Conservation (phyloP, 2,113 vertebrate species). For the Barbus barbus region DNA sequence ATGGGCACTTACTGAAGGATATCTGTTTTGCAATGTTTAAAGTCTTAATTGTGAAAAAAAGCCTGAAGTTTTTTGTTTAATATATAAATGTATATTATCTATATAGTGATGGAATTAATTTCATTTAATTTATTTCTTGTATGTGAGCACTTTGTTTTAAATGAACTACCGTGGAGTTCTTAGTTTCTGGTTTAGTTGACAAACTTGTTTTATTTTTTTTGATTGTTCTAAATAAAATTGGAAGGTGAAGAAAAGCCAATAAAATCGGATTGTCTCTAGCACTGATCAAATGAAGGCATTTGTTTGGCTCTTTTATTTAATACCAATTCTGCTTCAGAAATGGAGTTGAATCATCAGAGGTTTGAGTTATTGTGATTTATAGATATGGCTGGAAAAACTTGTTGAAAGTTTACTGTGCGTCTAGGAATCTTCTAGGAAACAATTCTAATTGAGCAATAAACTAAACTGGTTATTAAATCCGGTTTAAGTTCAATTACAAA, state of each 20-base stretch:
- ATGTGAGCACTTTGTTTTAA: slow-evolving; percentile 74
- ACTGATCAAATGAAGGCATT: background rate
- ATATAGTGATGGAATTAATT: slow-evolving; percentile 68
- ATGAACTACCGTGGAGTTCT: slow-evolving; percentile 67
- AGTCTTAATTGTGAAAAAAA: slow-evolving; percentile 57
- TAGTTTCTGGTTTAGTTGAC: slow-evolving; percentile 40
- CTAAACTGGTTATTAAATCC: background rate
- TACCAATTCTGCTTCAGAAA: background rate
- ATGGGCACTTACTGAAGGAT: slow-evolving; percentile 46
- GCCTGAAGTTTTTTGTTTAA: slow-evolving; percentile 67
- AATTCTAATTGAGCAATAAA: background rate
- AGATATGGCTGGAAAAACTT: background rate
- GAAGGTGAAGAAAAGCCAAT: slow-evolving; percentile 51
- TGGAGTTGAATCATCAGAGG: background rate
- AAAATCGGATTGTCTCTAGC: slow-evolving; percentile 36
- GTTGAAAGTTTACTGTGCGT: background rate
- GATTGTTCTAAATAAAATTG: slow-evolving; percentile 27
- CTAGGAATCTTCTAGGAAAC: too few species aligned
- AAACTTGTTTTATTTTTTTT: slow-evolving; percentile 37
- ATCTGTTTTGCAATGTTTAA: slow-evolving; percentile 48
- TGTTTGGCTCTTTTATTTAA: slow-evolving; percentile 20
- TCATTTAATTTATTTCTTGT: slow-evolving; percentile 75
- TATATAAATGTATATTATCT: slow-evolving; percentile 61
- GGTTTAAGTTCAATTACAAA: background rate
- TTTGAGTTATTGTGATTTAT: background rate